A percentile compares a stretch with the other conserved stretches of the same genome.
phyloP scores from a whole-genome alignment of 1,140 invertebrate genomes.

The Drosophila chauvacae region DNA sequence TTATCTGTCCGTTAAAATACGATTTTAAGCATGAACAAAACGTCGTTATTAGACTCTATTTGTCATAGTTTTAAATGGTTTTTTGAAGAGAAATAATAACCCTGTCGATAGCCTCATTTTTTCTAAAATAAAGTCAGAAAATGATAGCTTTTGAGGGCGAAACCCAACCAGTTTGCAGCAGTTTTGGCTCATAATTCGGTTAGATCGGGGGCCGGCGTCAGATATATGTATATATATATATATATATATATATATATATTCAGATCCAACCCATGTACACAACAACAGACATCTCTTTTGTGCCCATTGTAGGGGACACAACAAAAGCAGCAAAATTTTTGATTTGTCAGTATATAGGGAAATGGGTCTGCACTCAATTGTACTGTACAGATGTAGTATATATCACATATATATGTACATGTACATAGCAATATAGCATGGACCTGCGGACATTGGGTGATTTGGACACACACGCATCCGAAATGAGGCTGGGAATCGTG shows the following conservation, averaged over 20 bases:
- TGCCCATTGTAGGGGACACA: slow-evolving; percentile 42
- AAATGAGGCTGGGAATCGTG: slow-evolving; percentile 10
- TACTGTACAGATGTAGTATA: slow-evolving; percentile 20
- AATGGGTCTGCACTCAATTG: slow-evolving; percentile 80
- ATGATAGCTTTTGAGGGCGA: neutral
- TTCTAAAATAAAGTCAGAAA: neutral
- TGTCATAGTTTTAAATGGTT: neutral
- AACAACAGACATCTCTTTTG: slow-evolving; percentile 14
- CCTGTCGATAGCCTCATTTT: neutral
- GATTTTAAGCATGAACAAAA: neutral
- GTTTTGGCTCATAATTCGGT: slow-evolving; percentile 39
- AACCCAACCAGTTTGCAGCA: slow-evolving; percentile 24
- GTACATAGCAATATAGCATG: neutral
- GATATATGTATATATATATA: slow-evolving; percentile 1
- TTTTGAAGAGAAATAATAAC: neutral
- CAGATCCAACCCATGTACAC: slow-evolving; percentile 2
- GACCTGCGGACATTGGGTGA: slow-evolving; percentile 26
- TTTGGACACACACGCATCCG: slow-evolving; percentile 27
- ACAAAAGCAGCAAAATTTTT: slow-evolving; percentile 64
- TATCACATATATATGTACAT: neutral
- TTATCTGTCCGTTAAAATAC: neutral
- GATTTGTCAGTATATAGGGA: slow-evolving; percentile 77
- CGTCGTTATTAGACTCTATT: no score
- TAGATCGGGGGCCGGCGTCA: slow-evolving; percentile 9
- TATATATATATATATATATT: neutral